Conservation (phyloP, 2,113 vertebrate species). For the Megalops atlanticus region DNA sequence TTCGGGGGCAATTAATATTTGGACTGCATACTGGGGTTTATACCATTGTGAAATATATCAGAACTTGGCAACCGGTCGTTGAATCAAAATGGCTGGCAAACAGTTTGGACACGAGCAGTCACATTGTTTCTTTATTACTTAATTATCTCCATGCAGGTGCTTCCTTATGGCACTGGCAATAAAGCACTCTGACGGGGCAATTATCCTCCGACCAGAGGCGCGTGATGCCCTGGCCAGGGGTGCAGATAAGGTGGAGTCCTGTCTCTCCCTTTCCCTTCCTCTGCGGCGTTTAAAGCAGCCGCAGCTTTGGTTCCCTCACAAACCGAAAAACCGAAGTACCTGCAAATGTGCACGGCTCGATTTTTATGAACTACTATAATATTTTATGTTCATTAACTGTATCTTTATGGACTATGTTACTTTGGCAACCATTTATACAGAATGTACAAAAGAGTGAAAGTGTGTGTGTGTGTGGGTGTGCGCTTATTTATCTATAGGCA, state of each 20-base stretch:
- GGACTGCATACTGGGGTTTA: constrained; percentile 50
- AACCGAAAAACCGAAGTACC: too few relatives aligned
- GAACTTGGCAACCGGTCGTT: constrained; percentile 38
- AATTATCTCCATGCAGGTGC: constrained; percentile 59
- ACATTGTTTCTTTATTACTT: constrained; percentile 55
- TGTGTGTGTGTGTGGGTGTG: too few relatives aligned
- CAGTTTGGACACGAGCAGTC: constrained; percentile 50
- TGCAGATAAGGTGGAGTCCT: constrained; percentile 41
- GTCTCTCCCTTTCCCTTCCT: constrained; percentile 47
- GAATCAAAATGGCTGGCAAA: constrained; percentile 51
- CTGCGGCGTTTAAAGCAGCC: constrained; percentile 35
- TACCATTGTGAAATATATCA: constrained; percentile 52
- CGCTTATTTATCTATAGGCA: too few relatives aligned
- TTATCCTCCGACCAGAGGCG: constrained; percentile 49
- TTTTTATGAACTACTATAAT: too few relatives aligned
- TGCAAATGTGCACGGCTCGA: too few relatives aligned
- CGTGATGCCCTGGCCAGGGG: constrained; percentile 45
- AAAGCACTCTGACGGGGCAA: constrained; percentile 61
- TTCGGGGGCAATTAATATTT: constrained; percentile 64
- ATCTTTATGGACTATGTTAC: too few relatives aligned
- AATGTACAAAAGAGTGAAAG: too few relatives aligned
- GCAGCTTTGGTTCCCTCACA: too few relatives aligned
- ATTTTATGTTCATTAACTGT: too few relatives aligned
- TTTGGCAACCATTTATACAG: too few relatives aligned
- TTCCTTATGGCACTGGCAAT: constrained; percentile 48